Evolutionary conservation across 1,140 invertebrate species (phyloP), one percentile per base, ranked within the genome.

Genomic region (Pseudomyrmex flavicornis): DNA sequence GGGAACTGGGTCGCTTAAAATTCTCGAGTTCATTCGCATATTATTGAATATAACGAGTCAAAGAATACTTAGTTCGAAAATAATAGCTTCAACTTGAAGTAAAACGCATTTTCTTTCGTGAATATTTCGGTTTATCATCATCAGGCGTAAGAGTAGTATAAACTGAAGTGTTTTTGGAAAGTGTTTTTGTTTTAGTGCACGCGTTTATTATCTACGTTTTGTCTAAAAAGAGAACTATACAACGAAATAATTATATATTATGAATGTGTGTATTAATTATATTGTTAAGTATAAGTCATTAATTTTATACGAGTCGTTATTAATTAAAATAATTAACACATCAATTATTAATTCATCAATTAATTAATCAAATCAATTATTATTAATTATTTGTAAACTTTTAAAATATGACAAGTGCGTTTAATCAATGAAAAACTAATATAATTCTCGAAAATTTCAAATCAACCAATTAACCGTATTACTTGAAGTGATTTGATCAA

Each of bases 381-480:
- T 7, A 35, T 7, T 35, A 35, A 35, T 15, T 72, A 13, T 13
- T 3, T 17, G 13, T 0, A 26, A 0, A 72, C n/a, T 44, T 58
- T 74, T 48, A 61, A 59, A 61, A 7, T 35, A 35, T 35, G 22
- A 63, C 26, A 35, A 62, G 44, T 8, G 35, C 12, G 17, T 12
- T 48, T 62, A 63, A 44, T 75, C 17, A 22, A 73, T 9, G 17
- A 17, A n/a, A 8, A 52, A 50, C 10, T 35, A 63, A n/a, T 50
- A 75, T 17, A 17, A 52, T 63, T 52, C 7, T 52, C 17, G 50
- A 75, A 63, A 62, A 52, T 26, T 2, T 54, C 13, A n/a, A 63
- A 62, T 75, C 46, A 75, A 63, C 46, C 22, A 52, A 63, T 52
- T 63, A 63, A 13, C 1, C 10, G 22, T 13, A 74, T 74, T 35